These are phyloP conservation scores for Trinorchestia longiramus DNA, from an alignment of 1,140 invertebrate species.

Conservation along the genomic window DNA sequence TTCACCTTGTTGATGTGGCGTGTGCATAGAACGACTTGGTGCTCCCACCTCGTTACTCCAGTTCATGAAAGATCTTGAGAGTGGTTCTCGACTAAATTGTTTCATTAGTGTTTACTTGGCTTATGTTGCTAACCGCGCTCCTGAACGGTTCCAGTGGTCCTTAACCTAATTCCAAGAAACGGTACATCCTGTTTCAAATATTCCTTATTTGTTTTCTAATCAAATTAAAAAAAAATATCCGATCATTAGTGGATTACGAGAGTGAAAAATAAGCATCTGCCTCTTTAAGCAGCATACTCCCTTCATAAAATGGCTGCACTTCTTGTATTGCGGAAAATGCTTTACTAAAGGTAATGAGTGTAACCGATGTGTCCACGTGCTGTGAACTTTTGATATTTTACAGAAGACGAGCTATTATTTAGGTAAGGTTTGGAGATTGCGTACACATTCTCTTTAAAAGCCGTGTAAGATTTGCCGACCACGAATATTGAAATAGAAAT, in stretches of 20 bases:
- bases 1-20: constrained; percentile 25
- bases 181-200: not conserved
- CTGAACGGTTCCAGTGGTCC: not conserved
- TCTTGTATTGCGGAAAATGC: too few relatives aligned
- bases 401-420: too few relatives aligned
- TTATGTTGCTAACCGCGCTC: not conserved
- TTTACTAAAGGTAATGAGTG: too few relatives aligned
- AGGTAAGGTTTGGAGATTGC: not conserved
- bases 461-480: not conserved
- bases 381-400: too few relatives aligned
- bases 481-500: not conserved
- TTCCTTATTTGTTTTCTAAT: not conserved
- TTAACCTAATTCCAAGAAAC: not conserved
- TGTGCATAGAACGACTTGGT: not conserved
- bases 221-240: too few relatives aligned
- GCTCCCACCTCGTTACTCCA: not conserved
- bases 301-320: too few relatives aligned
- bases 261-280: too few relatives aligned
- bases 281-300: too few relatives aligned
- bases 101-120: not conserved
- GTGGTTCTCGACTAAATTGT: not conserved
- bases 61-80: not conserved
- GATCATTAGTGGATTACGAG: too few relatives aligned
- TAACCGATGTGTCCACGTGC: too few relatives aligned
- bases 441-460: not conserved